phyloP scores from a whole-genome alignment of 2,113 vertebrate species.

The Apistogramma diplotaenia region DNA sequence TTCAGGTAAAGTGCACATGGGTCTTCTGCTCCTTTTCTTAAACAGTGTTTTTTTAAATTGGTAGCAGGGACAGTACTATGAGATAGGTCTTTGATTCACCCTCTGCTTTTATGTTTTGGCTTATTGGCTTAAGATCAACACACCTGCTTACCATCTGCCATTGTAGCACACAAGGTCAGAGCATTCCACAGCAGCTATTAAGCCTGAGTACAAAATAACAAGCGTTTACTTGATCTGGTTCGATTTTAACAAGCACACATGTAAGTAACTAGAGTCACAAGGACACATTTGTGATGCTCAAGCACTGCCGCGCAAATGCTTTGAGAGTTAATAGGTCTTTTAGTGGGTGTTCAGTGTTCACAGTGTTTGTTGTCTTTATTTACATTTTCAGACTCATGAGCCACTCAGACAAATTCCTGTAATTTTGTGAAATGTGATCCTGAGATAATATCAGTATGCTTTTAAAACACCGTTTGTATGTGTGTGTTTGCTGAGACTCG shows the following conservation, averaged over 20 bases:
- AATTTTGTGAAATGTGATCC: not conserved
- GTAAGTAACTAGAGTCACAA: not conserved
- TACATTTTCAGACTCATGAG: not conserved
- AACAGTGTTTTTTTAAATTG: not conserved
- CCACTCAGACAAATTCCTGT: not conserved
- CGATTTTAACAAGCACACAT: conserved; percentile 20
- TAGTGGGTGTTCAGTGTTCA: not conserved
- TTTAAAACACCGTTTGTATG: not conserved
- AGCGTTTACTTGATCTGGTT: conserved; percentile 12
- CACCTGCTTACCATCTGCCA: not conserved
- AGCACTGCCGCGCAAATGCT: not conserved
- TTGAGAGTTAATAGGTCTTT: not conserved
- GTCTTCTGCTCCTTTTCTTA: not conserved
- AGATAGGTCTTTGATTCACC: not conserved
- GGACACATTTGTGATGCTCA: not conserved
- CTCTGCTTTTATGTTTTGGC: not conserved
- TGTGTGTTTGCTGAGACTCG: not conserved
- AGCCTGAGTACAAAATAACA: conserved; percentile 14
- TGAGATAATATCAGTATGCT: not conserved
- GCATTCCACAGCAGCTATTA: not conserved
- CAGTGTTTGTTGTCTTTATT: not conserved
- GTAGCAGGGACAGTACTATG: not conserved
- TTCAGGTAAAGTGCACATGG: conserved; percentile 82
- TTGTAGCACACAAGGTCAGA: not conserved
- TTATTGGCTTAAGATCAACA: not conserved